Base-by-base conservation (phyloP, 2,797 vertebrate genomes). In the Psittacula echo region DNA sequence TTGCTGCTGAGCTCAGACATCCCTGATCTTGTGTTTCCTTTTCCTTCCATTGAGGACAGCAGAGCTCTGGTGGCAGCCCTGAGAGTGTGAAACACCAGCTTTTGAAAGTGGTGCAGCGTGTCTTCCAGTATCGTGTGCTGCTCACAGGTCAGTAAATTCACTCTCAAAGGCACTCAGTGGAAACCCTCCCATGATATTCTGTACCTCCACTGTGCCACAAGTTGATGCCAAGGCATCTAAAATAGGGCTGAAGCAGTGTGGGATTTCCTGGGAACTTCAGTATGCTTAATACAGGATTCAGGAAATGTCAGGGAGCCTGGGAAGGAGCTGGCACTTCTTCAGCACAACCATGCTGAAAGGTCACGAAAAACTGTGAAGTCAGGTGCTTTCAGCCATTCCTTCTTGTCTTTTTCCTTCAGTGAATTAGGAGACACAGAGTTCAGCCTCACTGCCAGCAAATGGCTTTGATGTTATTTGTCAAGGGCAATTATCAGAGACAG, bases 51-150 rank as follows among this genome's bases (percentile, higher is more conserved):
- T 37, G 97, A 93, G 96, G 97, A 98, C 98, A 99, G 98, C 97
- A 98, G 97, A 98, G 97, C 93, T 96, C 95, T 58, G 95, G 87
- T 67, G 98, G 98, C 34, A 97, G 97, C 21, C 97, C 97, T 71
- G 94, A 97, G 77, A 98, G 93, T 67, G 92, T 99, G 85, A 99
- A 99, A 96, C 98, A 99, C 70, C 98, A 98, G 96, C 98, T 99
- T 85, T 97, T 99, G 94, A 98, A 98, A 96, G 99, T 99, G 77
- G 98, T 99, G 5, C 98, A 99, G 58, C 99, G 98, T 32, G 97
- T 99, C 65, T 98, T 99, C 97, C 99, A 99, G 97, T 99, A 99
- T 93, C 98, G 97, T 71, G 98, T 99, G 98, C 98, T 99, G 61
- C 98, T 99, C 92, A 99, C 99, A 93, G 99, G 99, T 99, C 95